Base-by-base conservation (phyloP, 2,797 vertebrate species). In the Tragelaphus oryx region DNA sequence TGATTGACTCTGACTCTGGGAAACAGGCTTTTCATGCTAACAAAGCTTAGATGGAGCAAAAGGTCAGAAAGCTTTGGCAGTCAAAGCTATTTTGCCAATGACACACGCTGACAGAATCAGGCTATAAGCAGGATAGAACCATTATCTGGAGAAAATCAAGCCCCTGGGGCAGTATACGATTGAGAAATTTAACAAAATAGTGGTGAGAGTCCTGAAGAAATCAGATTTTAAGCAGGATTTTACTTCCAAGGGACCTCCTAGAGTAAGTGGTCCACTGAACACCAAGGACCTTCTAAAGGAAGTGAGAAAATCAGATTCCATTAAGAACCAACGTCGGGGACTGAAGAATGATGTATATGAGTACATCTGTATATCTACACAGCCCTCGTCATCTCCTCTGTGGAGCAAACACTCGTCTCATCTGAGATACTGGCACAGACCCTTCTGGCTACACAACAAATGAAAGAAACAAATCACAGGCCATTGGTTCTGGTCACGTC, bases 381-480 rank as follows among this genome's bases (percentile, higher is more conserved):
- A 95, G 90, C 84, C 94, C 96, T 92, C 88, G 90, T 92, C 96
- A 92, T 91, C 94, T 95, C 71, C 82, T 37, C 79, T 59, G 94
- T 65, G 84, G 96, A 93, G 95, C 93, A 96, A 91, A 97, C 90
- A 93, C 92, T 92, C 78, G 92, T 95, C 87, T 97, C 33, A 71
- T 74, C 59, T 26, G 85, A 78, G 55, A 68, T 60, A 24, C 4
- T 57, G 82, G 75, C 54, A 50, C 93, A 98, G 96, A 97, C 55
- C 37, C 91, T 94, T 84, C 78, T 91, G 93, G 96, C 94, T 95
- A 91, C 96, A 41, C 26, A 24, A 95, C 33, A 22, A 93, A 82
- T 97, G 95, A 97, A 95, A 97, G 28, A 98, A 75, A 96, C 54
- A 97, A 80, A 93, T 68, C 93, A 95, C 78, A 96, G 93, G 94